Evolutionary conservation across 2,888 invertebrate species (phyloP).

Genomic region (Tiphia femorata): DNA sequence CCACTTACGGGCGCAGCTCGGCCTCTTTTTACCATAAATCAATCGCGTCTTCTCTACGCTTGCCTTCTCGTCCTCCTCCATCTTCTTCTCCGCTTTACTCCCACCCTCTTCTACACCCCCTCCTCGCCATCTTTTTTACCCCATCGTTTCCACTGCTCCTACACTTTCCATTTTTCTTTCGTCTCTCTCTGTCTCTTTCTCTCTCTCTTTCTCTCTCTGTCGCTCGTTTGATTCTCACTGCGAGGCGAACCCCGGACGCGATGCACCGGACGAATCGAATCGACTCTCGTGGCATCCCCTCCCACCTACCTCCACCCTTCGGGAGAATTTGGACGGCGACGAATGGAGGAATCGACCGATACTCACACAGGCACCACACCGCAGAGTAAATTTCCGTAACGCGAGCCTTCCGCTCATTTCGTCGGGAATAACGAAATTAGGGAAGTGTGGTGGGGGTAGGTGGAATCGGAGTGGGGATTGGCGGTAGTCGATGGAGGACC

Average conservation of each 20-base stretch:
- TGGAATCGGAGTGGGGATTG: no score
- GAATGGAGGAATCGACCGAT: background rate
- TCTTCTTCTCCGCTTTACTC: background rate
- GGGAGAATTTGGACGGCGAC: background rate
- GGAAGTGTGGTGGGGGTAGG: no score
- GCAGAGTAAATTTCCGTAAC: background rate
- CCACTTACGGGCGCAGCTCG: constrained; percentile 43
- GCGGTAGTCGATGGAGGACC: no score
- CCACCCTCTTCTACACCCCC: constrained; percentile 11
- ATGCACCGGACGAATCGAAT: background rate
- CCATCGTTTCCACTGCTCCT: background rate
- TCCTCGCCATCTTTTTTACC: background rate
- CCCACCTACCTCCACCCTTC: no score
- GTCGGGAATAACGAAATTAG: background rate
- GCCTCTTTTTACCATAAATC: constrained; percentile 48
- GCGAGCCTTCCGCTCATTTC: background rate
- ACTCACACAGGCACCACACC: no score
- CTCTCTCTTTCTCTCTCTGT: background rate
- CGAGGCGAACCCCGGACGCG: no score
- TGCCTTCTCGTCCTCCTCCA: background rate
- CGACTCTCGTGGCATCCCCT: background rate
- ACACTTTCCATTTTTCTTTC: background rate
- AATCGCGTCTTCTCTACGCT: constrained; percentile 34
- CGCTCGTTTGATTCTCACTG: no score
- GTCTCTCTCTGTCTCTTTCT: background rate